Conservation (phyloP, 2,113 vertebrate genomes). For the Aviceda subcristata region DNA sequence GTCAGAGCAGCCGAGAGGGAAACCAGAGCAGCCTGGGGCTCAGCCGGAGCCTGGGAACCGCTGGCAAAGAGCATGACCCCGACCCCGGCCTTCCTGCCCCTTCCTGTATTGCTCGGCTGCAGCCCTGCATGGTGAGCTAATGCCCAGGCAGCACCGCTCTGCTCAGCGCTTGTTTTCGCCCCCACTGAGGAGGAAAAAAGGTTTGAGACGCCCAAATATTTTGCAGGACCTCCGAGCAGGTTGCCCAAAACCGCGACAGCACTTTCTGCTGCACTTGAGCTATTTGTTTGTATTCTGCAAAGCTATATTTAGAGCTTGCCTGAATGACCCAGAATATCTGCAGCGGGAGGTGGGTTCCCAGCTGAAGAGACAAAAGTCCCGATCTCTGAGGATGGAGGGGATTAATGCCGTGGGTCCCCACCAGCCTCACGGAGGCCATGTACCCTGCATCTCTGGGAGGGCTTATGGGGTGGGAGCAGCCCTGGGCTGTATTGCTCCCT, state of each 20-base stretch:
- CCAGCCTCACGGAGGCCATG: accelerated
- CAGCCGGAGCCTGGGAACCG: constrained; percentile 19
- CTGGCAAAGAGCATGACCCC: neutral
- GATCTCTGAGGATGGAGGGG: neutral
- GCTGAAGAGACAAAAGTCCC: neutral
- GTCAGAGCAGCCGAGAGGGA: neutral
- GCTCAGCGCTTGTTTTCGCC: neutral
- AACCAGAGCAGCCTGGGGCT: neutral
- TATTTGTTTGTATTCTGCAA: neutral
- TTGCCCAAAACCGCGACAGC: neutral
- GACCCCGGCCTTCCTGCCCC: neutral
- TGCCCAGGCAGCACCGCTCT: neutral
- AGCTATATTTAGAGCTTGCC: neutral
- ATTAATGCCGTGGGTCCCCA: neutral
- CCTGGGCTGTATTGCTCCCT: neutral
- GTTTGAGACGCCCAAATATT: neutral
- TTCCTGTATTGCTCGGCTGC: neutral
- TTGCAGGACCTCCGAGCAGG: neutral
- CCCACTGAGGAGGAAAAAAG: neutral
- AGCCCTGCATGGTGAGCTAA: neutral
- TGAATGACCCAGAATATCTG: neutral
- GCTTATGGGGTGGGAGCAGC: neutral
- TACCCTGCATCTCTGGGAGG: neutral
- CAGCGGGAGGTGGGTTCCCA: neutral
- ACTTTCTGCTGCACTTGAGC: neutral